Conservation (phyloP, 2,797 vertebrate genomes). For the Darevskia mixta region DNA sequence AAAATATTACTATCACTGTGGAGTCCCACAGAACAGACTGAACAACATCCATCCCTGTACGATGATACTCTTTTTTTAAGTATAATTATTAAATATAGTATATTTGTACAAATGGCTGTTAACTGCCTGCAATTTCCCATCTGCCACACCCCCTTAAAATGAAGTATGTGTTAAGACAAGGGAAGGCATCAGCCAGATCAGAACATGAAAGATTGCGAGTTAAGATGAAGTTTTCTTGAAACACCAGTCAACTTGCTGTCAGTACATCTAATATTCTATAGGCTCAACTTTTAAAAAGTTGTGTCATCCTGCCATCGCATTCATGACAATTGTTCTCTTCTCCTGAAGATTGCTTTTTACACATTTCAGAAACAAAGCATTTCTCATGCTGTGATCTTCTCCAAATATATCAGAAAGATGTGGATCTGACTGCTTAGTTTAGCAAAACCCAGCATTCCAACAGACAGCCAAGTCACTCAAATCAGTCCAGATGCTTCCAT, state of each 20-base stretch:
- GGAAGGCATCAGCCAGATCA: slow-evolving; percentile 4
- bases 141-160: neutral
- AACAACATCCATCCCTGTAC: neutral
- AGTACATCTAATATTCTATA: neutral
- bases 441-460: slow-evolving; percentile 35
- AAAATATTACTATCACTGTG: neutral
- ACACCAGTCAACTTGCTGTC: slow-evolving; percentile 11
- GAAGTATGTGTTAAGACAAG: neutral
- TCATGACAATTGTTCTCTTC: slow-evolving; percentile 41
- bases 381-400: slow-evolving; percentile 36
- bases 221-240: neutral
- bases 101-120: slow-evolving; percentile 20
- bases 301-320: slow-evolving; percentile 8
- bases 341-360: slow-evolving; percentile 23
- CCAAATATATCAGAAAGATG: slow-evolving; percentile 23
- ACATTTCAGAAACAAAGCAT: slow-evolving; percentile 36
- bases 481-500: slow-evolving; percentile 41
- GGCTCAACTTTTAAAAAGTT: slow-evolving; percentile 35
- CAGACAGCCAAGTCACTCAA: slow-evolving; percentile 48
- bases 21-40: neutral
- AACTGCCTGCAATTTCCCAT: neutral
- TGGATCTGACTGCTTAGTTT: slow-evolving; percentile 21
- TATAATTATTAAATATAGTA: neutral
- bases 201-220: slow-evolving; percentile 17
- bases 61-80: neutral